Percentiles rank a stretch among this genome's conserved stretches.
Conservation (phyloP, 2,797 vertebrate species). For the Huso huso region DNA sequence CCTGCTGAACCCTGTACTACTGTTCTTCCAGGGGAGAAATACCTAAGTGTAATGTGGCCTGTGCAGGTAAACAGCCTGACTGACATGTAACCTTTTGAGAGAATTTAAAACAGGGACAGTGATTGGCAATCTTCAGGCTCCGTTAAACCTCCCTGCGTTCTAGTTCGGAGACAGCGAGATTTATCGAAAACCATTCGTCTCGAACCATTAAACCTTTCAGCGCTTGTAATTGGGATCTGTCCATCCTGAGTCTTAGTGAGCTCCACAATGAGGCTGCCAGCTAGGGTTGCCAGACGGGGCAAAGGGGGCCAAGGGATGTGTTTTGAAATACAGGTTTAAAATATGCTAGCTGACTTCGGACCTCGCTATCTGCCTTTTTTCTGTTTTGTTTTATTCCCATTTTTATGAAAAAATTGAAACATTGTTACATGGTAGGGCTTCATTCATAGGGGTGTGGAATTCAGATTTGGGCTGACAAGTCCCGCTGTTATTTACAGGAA, state of each 20-base stretch:
- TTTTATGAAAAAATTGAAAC: neutral
- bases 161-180: neutral
- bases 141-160: neutral
- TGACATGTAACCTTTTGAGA: no score
- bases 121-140: neutral
- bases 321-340: slow-evolving; percentile 1
- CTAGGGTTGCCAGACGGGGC: neutral
- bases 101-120: neutral
- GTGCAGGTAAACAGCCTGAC: no score
- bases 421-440: neutral
- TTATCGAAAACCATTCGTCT: slow-evolving; percentile 8
- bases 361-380: neutral
- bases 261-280: neutral
- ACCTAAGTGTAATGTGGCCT: no score
- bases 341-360: neutral
- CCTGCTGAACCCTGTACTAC: no score
- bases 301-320: neutral
- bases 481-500: no score
- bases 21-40: no score
- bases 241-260: neutral
- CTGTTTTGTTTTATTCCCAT: neutral
- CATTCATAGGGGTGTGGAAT: neutral
- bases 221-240: slow-evolving; percentile 3
- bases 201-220: slow-evolving; percentile 1
- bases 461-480: neutral